A percentile compares a stretch with the other conserved stretches of the same genome.
Conservation (phyloP, 2,888 invertebrate species). For the Sminthurides aquaticus region DNA sequence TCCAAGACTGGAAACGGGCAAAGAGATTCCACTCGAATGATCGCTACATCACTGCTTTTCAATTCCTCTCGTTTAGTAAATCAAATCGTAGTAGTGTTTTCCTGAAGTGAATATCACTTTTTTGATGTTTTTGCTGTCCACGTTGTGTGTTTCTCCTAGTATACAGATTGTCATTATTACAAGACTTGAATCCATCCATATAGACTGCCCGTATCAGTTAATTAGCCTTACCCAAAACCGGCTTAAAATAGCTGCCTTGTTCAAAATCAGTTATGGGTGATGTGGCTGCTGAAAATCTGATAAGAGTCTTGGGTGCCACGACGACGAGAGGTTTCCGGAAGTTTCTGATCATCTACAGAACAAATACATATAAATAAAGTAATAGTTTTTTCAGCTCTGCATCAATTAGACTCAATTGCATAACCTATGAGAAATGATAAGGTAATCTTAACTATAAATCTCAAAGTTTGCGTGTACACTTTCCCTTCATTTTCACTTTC, state of each 20-base stretch:
- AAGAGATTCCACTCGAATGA: conserved; percentile 76
- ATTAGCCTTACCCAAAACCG: conserved; percentile 71
- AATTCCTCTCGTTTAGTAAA: conserved; percentile 61
- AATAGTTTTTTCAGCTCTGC: conserved; percentile 12
- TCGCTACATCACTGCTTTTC: conserved; percentile 64
- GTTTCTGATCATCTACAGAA: conserved; percentile 68
- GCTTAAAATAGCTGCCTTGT: conserved; percentile 70
- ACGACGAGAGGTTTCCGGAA: conserved; percentile 85
- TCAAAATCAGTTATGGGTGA: conserved; percentile 71
- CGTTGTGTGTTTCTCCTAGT: neutral
- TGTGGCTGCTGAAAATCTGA: conserved; percentile 71
- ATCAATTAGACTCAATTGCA: no score
- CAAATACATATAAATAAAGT: conserved; percentile 7
- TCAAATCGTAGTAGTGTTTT: conserved; percentile 85
- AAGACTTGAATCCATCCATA: neutral
- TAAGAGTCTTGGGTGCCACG: conserved; percentile 72
- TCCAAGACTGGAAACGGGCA: conserved; percentile 83
- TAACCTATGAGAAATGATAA: neutral
- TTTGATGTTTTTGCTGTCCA: conserved; percentile 50
- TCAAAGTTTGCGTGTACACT: no score
- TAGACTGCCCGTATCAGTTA: neutral
- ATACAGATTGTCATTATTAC: no score
- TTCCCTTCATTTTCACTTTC: no score
- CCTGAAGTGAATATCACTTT: conserved; percentile 79
- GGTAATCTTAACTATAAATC: neutral